Conservation (phyloP, 2,888 invertebrate species). For the Silvanus unidentatus region DNA sequence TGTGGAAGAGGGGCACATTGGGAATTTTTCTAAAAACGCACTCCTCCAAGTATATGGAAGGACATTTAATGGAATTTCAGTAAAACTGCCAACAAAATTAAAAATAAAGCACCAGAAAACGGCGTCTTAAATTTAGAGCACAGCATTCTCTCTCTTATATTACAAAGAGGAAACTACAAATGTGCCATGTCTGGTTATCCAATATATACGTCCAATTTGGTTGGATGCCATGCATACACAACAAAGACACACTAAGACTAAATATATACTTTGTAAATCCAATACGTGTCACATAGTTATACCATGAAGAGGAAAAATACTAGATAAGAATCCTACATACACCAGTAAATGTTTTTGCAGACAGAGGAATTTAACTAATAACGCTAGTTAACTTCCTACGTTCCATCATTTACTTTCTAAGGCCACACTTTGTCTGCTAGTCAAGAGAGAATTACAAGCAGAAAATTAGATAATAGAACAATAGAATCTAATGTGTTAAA, state of each 20-base stretch:
- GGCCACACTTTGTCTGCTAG: too few relatives aligned
- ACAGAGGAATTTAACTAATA: slow-evolving; percentile 5
- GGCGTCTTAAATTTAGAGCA: too few relatives aligned
- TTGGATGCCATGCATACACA: slow-evolving; percentile 6
- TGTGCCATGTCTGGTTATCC: slow-evolving; percentile 5
- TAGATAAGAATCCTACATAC: slow-evolving; percentile 3
- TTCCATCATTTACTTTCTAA: too few relatives aligned
- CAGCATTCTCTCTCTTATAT: too few relatives aligned
- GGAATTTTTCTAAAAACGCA: not conserved
- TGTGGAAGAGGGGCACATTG: too few relatives aligned
- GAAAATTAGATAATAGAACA: too few relatives aligned
- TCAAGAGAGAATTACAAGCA: too few relatives aligned
- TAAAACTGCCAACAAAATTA: slow-evolving; percentile 5
- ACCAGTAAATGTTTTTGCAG: slow-evolving; percentile 4
- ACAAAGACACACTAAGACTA: not conserved
- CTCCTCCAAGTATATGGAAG: not conserved
- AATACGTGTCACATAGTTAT: slow-evolving; percentile 12
- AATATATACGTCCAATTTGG: slow-evolving; percentile 9
- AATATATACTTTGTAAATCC: slow-evolving; percentile 8
- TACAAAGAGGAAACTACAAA: not conserved
- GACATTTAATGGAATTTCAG: slow-evolving; percentile 3
- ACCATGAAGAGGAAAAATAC: slow-evolving; percentile 6
- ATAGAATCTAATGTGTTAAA: too few relatives aligned
- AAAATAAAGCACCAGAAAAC: slow-evolving; percentile 4
- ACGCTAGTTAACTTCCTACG: slow-evolving; percentile 4